phyloP scores from a whole-genome alignment of 2,888 invertebrate species.

The Chloroclysta siterata region DNA sequence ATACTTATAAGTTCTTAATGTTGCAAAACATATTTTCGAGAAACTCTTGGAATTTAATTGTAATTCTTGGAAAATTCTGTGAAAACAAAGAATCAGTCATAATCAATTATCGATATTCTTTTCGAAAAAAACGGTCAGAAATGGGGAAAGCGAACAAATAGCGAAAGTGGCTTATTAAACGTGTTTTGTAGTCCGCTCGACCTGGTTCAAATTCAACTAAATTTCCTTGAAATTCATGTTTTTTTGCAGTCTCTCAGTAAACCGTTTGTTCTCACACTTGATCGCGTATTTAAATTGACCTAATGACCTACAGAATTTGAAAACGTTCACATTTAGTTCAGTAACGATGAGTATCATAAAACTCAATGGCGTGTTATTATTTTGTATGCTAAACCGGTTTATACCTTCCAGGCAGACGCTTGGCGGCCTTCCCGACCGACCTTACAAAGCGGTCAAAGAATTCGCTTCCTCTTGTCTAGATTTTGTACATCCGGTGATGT shows the following conservation, averaged over 20 bases:
- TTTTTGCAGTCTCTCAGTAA: conserved; percentile 17
- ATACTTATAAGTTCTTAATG: conserved; percentile 3
- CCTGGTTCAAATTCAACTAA: conserved; percentile 36
- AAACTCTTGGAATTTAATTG: not conserved
- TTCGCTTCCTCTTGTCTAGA: conserved; percentile 34
- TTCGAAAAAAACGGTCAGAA: not conserved
- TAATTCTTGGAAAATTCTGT: too few relatives aligned
- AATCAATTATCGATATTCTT: not conserved
- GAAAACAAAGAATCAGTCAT: not conserved
- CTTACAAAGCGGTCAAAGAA: conserved; percentile 33
- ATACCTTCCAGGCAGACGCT: conserved; percentile 6
- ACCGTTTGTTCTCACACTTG: conserved; percentile 20
- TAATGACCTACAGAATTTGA: conserved; percentile 29
- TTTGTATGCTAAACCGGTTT: conserved; percentile 10
- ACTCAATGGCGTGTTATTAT: conserved; percentile 1
- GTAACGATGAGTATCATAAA: conserved; percentile 18
- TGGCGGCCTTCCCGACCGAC: conserved; percentile 26
- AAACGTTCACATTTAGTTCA: conserved; percentile 18
- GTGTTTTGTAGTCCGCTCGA: conserved; percentile 37
- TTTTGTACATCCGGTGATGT: conserved; percentile 17
- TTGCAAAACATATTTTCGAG: not conserved
- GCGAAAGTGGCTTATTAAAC: conserved; percentile 36
- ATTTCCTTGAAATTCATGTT: conserved; percentile 28
- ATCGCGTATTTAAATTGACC: conserved; percentile 24
- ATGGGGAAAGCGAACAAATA: conserved; percentile 36